Evolutionary conservation across 2,888 invertebrate species (phyloP).

Genomic region (Sphecodes monilicornis): DNA sequence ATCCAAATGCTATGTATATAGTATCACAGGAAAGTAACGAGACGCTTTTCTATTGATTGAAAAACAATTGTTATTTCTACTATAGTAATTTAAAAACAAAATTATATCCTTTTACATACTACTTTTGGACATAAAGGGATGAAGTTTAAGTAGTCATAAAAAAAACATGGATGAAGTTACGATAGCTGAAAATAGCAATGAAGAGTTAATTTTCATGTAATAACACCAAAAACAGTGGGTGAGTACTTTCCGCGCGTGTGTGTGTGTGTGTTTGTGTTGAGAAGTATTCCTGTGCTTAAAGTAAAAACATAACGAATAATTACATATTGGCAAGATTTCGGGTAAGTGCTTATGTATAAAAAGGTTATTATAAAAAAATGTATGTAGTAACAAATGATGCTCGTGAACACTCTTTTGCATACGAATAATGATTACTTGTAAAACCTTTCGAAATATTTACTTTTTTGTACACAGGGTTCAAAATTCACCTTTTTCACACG

Average conservation of each 20-base stretch:
- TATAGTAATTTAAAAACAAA: no score
- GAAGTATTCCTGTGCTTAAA: neutral
- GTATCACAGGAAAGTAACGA: slow-evolving; percentile 7
- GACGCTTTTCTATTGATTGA: neutral
- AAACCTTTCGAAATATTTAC: slow-evolving; percentile 1
- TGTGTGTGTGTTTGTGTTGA: neutral
- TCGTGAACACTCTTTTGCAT: neutral
- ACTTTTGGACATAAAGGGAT: no score
- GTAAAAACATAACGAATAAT: neutral
- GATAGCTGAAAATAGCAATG: neutral
- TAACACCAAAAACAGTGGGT: neutral
- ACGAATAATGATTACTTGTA: slow-evolving; percentile 12
- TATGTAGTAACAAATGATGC: neutral
- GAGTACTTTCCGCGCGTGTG: neutral
- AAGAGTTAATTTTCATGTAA: neutral
- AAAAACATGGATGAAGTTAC: neutral
- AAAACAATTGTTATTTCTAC: neutral
- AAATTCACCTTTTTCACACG: neutral
- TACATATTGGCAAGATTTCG: neutral
- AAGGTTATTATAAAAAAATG: slow-evolving; percentile 5
- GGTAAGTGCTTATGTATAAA: neutral
- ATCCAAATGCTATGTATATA: neutral
- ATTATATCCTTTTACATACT: neutral
- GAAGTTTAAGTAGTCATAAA: neutral
- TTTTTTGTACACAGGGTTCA: slow-evolving; percentile 4